Evolutionary conservation across 2,888 invertebrate genomes (phyloP).

Genomic region (Nomada ferruginata): DNA sequence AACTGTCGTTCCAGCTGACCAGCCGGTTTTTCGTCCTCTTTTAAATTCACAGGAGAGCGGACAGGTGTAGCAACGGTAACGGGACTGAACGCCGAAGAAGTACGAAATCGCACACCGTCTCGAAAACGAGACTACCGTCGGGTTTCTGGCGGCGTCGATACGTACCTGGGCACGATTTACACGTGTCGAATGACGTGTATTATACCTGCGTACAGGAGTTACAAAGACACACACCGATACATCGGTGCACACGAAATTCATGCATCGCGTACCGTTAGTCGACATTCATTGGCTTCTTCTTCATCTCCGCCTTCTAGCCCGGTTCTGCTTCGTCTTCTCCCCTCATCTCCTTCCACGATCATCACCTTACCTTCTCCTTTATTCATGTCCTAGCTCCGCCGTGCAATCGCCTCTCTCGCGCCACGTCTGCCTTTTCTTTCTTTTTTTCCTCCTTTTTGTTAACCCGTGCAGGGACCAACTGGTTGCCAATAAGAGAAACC

Average conservation of each 20-base stretch:
- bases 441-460: too few relatives aligned
- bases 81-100: neutral
- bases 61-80: neutral
- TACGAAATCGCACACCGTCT: neutral
- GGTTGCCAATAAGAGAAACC: constrained; percentile 69
- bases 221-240: constrained; percentile 19
- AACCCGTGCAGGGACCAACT: constrained; percentile 44
- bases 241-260: constrained; percentile 73
- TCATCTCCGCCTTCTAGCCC: constrained; percentile 70
- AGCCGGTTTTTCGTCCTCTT: neutral
- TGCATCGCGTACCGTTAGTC: constrained; percentile 77
- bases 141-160: constrained; percentile 17
- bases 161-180: constrained; percentile 22
- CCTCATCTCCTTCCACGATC: neutral
- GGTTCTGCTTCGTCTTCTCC: constrained; percentile 53
- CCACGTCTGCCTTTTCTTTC: constrained; percentile 9
- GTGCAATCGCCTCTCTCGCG: neutral
- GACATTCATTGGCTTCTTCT: constrained; percentile 77
- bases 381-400: too few relatives aligned
- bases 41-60: neutral
- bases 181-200: constrained; percentile 46
- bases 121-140: neutral
- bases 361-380: neutral
- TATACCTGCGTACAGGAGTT: constrained; percentile 19
- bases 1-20: constrained; percentile 8